A percentile compares a stretch with the other conserved stretches of the same genome.
Evolutionary conservation across 2,113 vertebrate genomes (phyloP).

Genomic region (Lampris megalopsis): DNA sequence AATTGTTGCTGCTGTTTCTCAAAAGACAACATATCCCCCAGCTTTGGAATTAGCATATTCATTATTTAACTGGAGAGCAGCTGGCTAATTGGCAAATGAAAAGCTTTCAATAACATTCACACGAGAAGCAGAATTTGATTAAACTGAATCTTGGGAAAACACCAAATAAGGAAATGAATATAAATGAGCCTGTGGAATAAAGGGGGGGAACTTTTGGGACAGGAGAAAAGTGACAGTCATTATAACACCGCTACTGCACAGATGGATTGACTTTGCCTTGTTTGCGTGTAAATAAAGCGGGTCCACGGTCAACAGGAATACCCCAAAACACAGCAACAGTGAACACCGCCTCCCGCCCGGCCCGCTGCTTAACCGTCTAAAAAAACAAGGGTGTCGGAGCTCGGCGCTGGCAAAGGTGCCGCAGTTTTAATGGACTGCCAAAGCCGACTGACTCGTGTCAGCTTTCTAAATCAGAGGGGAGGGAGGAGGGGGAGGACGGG

Average conservation of each 20-base stretch:
- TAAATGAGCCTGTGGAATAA: slow-evolving; percentile 38
- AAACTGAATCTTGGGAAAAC: slow-evolving; percentile 71
- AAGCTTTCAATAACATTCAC: slow-evolving; percentile 73
- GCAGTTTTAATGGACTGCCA: slow-evolving; percentile 62
- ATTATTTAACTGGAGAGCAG: slow-evolving; percentile 76
- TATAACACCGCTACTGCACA: slow-evolving; percentile 17
- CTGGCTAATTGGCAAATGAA: slow-evolving; percentile 80
- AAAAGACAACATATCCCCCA: slow-evolving; percentile 73
- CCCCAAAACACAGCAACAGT: slow-evolving; percentile 24
- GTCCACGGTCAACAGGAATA: slow-evolving; percentile 31
- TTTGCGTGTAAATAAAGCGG: slow-evolving; percentile 51
- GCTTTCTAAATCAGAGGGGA: slow-evolving; percentile 73
- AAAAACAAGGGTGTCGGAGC: slow-evolving; percentile 8
- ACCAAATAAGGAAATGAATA: slow-evolving; percentile 56
- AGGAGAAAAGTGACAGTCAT: slow-evolving; percentile 33
- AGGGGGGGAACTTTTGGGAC: slow-evolving; percentile 31
- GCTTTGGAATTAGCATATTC: slow-evolving; percentile 79
- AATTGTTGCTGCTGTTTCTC: slow-evolving; percentile 68
- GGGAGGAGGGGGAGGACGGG: slow-evolving; percentile 35
- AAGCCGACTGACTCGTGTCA: slow-evolving; percentile 60
- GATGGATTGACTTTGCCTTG: slow-evolving; percentile 17
- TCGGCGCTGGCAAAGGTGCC: slow-evolving; percentile 47
- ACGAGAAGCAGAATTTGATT: slow-evolving; percentile 74
- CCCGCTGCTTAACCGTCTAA: slow-evolving; percentile 3
- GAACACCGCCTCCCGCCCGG: slow-evolving; percentile 7